Conservation (phyloP, 2,797 vertebrate species). For the Fundulus diaphanus region DNA sequence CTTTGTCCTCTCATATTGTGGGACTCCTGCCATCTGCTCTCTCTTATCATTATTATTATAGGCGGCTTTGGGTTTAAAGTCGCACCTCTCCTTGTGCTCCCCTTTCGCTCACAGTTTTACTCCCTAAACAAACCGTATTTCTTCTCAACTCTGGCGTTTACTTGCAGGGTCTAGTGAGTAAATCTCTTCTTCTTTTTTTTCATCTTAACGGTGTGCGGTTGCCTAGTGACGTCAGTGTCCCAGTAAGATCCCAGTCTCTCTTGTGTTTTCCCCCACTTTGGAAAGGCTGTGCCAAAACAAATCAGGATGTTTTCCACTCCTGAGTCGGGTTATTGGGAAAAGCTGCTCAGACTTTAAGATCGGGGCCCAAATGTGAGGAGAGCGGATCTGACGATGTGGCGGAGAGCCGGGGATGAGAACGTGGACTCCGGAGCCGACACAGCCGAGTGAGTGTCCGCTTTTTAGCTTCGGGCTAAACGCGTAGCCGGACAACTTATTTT, state of each 20-base stretch:
- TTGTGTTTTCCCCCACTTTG: background rate
- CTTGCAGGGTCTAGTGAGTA: background rate
- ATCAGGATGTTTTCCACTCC: constrained; percentile 45
- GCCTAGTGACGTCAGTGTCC: constrained; percentile 73
- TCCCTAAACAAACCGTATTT: background rate
- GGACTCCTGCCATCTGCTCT: constrained; percentile 78
- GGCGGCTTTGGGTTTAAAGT: constrained; percentile 51
- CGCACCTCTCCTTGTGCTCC: constrained; percentile 25
- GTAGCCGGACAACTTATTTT: constrained; percentile 36
- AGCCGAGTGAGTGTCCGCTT: constrained; percentile 74
- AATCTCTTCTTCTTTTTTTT: background rate
- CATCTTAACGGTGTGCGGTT: constrained; percentile 41
- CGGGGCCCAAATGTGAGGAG: constrained; percentile 17
- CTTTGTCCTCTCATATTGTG: constrained; percentile 67
- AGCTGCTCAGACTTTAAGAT: background rate
- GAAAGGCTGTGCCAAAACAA: constrained; percentile 27
- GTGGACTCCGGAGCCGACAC: constrained; percentile 78
- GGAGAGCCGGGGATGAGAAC: constrained; percentile 65
- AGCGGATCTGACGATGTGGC: constrained; percentile 53
- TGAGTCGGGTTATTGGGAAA: constrained; percentile 8
- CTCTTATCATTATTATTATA: constrained; percentile 44
- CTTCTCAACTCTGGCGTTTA: background rate
- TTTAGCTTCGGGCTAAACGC: constrained; percentile 62
- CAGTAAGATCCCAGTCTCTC: constrained; percentile 31
- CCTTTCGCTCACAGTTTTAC: constrained; percentile 44